Evolutionary conservation across 2,797 vertebrate species (phyloP).

Genomic region (Emydoidea blandingii): DNA sequence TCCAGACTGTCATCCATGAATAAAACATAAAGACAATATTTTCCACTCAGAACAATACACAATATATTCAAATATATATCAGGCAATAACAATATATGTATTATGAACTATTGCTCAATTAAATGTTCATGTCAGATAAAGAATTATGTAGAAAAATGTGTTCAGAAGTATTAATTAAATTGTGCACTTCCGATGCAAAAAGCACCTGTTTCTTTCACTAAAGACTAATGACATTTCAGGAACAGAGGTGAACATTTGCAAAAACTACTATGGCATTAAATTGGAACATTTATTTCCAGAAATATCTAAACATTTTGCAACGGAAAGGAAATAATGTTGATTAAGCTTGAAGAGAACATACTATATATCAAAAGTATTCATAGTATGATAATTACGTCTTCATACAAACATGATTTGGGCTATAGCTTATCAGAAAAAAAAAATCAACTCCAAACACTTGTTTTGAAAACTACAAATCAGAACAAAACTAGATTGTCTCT

Average conservation of each 20-base stretch:
- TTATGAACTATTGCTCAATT: not conserved
- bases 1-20: conserved; percentile 37
- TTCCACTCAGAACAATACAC: not conserved
- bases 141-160: not conserved
- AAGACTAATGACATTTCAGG: not conserved
- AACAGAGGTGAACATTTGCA: not conserved
- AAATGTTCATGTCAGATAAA: not conserved
- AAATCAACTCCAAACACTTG: not conserved
- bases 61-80: not conserved
- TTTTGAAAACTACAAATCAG: not conserved
- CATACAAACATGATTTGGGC: not conserved
- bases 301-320: conserved; percentile 6
- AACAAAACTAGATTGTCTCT: not conserved
- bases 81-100: rapidly evolving
- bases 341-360: conserved; percentile 2
- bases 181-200: not conserved
- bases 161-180: not conserved
- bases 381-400: not conserved
- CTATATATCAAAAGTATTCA: not conserved
- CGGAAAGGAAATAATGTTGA: conserved; percentile 18
- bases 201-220: not conserved
- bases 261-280: not conserved
- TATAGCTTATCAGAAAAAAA: not conserved
- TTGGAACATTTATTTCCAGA: not conserved
- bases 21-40: conserved; percentile 51